Base-by-base conservation (phyloP, 2,888 invertebrate genomes). In the Temnothorax rugatulus region DNA sequence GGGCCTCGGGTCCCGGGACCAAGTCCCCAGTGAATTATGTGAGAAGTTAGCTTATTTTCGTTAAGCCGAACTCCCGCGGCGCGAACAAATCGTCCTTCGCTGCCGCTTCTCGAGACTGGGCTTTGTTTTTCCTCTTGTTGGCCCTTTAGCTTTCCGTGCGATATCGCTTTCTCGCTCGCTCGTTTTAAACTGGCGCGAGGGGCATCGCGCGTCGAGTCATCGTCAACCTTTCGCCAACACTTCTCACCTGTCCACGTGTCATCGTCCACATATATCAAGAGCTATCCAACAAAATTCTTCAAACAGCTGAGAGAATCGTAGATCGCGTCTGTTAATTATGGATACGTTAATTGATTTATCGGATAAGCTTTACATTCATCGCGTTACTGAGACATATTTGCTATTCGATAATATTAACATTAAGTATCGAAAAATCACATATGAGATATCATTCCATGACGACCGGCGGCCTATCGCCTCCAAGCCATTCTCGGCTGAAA, bases 41-140 rank as follows among this genome's bases (percentile, higher is more conserved):
- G 94, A 94, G 94, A 94, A 94, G 93, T 93, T 93, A 87, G 93
- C 92, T 93, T 93, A 92, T 94, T 92, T 93, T 93, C 92, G 92
- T 93, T 90, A 91, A 92, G 92, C 89, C 91, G 93, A 91, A 93
- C 94, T 94, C 94, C 94, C 91, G 94, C 93, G 91, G 94, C 90
- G 94, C 94, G 92, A 93, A 93, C 94, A 94, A 94, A 94, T 94
- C 94, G 94, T 93, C 92, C 92, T 90, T 90, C 93, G 92, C 93
- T 92, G 90, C 92, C 91, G 92, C 90, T 91, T 90, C 88, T 87
- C 84, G 83, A 83, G 59, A 41, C 64, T 71, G 64, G 38, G 75
- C 88, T 90, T 92, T 91, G 87, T 92, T 92, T 92, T 84, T 85
- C 76, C 82, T 89, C 85, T 85, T 89, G 54, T 21, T 69, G 88